These are phyloP conservation scores for Chiloscyllium punctatum DNA, from an alignment of 2,797 vertebrate species.

Conservation along the genomic window DNA sequence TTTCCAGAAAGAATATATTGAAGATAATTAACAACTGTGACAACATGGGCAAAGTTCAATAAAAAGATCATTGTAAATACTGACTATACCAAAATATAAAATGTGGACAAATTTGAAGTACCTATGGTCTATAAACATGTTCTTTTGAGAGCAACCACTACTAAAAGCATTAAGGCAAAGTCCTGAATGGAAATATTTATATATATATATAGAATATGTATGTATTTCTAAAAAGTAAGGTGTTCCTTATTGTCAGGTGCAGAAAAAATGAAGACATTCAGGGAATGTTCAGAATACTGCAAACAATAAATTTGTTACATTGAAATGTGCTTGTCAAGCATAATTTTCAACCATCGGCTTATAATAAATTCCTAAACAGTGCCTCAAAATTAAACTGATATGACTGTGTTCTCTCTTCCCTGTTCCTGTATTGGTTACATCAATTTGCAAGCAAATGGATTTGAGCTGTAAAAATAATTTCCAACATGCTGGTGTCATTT, in stretches of 20 bases:
- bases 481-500: slow-evolving; percentile 37
- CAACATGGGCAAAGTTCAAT: slow-evolving; percentile 34
- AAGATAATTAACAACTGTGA: slow-evolving; percentile 33
- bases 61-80: slow-evolving; percentile 38
- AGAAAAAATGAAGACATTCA: slow-evolving; percentile 30
- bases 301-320: slow-evolving; percentile 26
- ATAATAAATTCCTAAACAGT: slow-evolving; percentile 19
- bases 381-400: slow-evolving; percentile 8
- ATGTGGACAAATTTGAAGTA: slow-evolving; percentile 36
- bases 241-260: slow-evolving; percentile 28
- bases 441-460: slow-evolving; percentile 33
- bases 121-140: slow-evolving; percentile 1
- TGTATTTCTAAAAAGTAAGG: neutral
- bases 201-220: slow-evolving; percentile 11
- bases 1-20: slow-evolving; percentile 35
- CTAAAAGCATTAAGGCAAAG: slow-evolving; percentile 32
- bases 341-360: slow-evolving; percentile 15
- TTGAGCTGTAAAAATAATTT: slow-evolving; percentile 36
- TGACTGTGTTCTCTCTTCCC: neutral
- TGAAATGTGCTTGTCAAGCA: slow-evolving; percentile 28
- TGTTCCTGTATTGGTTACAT: slow-evolving; percentile 13
- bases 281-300: slow-evolving; percentile 28
- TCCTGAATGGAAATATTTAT: slow-evolving; percentile 37
- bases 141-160: slow-evolving; percentile 29
- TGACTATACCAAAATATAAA: slow-evolving; percentile 38